Percentiles rank a stretch among this genome's conserved stretches.
These are phyloP conservation scores for Lepidonotus clava DNA, from an alignment of 2,888 invertebrate genomes.

Conservation along the genomic window DNA sequence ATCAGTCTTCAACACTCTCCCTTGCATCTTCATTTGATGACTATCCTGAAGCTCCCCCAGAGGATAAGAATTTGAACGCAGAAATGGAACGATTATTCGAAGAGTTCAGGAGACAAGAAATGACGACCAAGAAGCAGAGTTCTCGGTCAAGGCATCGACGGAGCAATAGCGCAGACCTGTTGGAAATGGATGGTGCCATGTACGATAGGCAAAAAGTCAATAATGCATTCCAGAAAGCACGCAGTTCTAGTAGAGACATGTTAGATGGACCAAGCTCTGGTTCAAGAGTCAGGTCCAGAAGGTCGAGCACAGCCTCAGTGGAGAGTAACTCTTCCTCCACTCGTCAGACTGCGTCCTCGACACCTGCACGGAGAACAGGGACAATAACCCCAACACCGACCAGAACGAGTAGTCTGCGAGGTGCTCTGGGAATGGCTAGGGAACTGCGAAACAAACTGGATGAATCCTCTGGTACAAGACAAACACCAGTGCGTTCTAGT, in stretches of 20 bases:
- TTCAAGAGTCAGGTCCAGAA: background rate
- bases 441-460: conserved; percentile 25
- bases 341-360: background rate
- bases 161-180: conserved; percentile 27
- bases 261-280: background rate
- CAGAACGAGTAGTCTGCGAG: background rate
- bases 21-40: conserved; percentile 56
- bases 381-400: conserved; percentile 17
- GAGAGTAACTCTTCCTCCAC: background rate
- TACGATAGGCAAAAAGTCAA: background rate
- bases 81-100: conserved; percentile 78
- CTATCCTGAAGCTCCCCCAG: conserved; percentile 72
- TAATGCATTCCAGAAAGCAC: background rate
- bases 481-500: background rate
- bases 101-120: conserved; percentile 73
- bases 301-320: background rate
- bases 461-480: background rate
- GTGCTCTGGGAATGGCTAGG: background rate
- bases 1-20: conserved; percentile 36
- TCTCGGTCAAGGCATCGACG: background rate
- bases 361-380: background rate
- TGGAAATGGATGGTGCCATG: background rate
- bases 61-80: conserved; percentile 74
- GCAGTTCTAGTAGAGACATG: conserved; percentile 8
- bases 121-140: conserved; percentile 50